phyloP scores from a whole-genome alignment of 2,113 vertebrate species.

The Pteropus alecto region DNA sequence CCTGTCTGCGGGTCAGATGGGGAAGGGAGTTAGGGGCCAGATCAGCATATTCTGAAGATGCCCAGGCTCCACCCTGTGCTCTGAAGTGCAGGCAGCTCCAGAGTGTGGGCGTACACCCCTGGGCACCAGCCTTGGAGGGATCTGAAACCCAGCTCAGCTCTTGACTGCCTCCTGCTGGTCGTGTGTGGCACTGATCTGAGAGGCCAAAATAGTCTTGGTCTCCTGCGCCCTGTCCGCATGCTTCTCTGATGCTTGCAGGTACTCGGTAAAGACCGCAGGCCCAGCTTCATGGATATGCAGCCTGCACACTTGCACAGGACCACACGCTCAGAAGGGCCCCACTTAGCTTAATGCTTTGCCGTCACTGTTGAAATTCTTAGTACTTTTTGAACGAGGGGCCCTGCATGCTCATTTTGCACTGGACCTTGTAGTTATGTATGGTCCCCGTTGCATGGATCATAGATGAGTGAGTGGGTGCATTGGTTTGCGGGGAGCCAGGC shows the following conservation, averaged over 20 bases:
- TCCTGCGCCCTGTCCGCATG: not conserved
- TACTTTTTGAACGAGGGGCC: not conserved
- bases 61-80: not conserved
- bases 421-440: no score
- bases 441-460: not conserved
- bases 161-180: not conserved
- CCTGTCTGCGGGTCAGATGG: not conserved
- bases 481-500: not conserved
- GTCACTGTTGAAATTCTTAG: not conserved
- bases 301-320: fast-evolving
- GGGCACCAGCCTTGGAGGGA: not conserved
- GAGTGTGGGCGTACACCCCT: fast-evolving
- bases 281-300: not conserved
- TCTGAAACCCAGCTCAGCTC: not conserved
- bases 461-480: not conserved
- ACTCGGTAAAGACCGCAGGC: not conserved
- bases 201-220: not conserved
- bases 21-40: not conserved
- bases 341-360: not conserved
- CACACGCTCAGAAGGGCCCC: not conserved
- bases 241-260: not conserved
- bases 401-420: not conserved
- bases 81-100: not conserved
- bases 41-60: not conserved
- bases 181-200: not conserved